These are phyloP conservation scores for Drosophila nikananu DNA, from an alignment of 1,140 invertebrate species.

Conservation along the genomic window DNA sequence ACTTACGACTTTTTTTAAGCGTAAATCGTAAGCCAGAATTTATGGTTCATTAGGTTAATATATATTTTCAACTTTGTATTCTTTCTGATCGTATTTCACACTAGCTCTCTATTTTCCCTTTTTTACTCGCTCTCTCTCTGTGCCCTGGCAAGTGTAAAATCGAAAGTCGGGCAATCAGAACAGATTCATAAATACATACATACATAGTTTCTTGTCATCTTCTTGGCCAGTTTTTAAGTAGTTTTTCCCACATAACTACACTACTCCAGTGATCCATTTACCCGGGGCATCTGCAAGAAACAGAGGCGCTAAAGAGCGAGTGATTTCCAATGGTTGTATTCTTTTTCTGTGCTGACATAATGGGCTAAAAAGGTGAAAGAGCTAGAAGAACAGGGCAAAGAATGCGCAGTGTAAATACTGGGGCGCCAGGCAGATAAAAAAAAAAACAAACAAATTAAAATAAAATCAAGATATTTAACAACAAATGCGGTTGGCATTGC, in stretches of 20 bases:
- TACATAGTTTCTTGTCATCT: conserved; percentile 34
- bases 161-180: conserved; percentile 30
- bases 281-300: not conserved
- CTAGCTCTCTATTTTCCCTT: conserved; percentile 14
- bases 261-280: conserved; percentile 38
- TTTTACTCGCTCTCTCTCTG: not conserved
- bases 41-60: not conserved
- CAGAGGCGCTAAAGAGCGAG: not conserved
- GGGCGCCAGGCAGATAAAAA: not conserved
- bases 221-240: conserved; percentile 15
- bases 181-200: not conserved
- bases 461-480: conserved; percentile 27
- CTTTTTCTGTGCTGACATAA: conserved; percentile 50
- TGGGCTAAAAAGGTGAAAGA: conserved; percentile 45
- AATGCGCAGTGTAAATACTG: not conserved
- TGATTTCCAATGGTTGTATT: conserved; percentile 38
- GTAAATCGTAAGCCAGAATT: not conserved
- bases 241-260: conserved; percentile 2
- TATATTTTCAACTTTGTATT: not conserved
- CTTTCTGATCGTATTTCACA: conserved; percentile 28
- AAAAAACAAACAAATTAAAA: not conserved
- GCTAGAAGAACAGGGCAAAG: not conserved
- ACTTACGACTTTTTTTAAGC: not conserved
- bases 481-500: conserved; percentile 58
- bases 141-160: conserved; percentile 13